Evolutionary conservation across 2,797 vertebrate species (phyloP).

Genomic region (Phylloscopus collybita): DNA sequence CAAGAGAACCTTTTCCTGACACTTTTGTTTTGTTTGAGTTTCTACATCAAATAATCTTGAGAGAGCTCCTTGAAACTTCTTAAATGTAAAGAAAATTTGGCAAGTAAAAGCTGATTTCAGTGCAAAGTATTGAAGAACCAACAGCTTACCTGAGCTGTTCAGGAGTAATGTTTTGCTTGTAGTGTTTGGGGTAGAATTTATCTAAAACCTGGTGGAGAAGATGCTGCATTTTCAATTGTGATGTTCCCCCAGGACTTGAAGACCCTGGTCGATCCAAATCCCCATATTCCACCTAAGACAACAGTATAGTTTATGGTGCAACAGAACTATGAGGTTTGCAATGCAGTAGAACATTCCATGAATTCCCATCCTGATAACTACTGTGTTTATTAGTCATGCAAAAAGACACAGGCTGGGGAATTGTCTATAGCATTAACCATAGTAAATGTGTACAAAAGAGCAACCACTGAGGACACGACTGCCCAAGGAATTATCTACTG

Average conservation of each 20-base stretch:
- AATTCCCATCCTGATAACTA: not conserved
- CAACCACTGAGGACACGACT: not conserved
- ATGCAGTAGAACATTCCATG: not conserved
- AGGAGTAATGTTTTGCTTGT: conserved; percentile 84
- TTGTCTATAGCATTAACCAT: not conserved
- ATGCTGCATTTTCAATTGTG: conserved; percentile 86
- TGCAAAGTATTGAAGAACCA: not conserved
- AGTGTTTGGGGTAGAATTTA: conserved; percentile 91
- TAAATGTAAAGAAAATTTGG: not conserved
- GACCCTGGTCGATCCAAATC: conserved; percentile 84
- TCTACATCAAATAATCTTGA: not conserved
- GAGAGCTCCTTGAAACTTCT: not conserved
- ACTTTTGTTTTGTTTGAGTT: not conserved
- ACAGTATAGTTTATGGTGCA: not conserved
- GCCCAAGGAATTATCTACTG: not conserved
- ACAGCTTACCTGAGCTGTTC: conserved; percentile 87
- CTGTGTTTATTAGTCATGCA: not conserved
- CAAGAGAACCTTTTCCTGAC: not conserved
- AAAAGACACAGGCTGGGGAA: not conserved
- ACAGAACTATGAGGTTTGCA: not conserved
- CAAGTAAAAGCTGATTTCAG: not conserved
- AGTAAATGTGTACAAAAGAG: not conserved
- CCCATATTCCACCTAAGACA: conserved; percentile 89
- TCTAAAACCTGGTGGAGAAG: conserved; percentile 90
- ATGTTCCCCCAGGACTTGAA: conserved; percentile 75